These are phyloP conservation scores for Hetaerina titia DNA, from an alignment of 2,888 invertebrate genomes.

Conservation along the genomic window DNA sequence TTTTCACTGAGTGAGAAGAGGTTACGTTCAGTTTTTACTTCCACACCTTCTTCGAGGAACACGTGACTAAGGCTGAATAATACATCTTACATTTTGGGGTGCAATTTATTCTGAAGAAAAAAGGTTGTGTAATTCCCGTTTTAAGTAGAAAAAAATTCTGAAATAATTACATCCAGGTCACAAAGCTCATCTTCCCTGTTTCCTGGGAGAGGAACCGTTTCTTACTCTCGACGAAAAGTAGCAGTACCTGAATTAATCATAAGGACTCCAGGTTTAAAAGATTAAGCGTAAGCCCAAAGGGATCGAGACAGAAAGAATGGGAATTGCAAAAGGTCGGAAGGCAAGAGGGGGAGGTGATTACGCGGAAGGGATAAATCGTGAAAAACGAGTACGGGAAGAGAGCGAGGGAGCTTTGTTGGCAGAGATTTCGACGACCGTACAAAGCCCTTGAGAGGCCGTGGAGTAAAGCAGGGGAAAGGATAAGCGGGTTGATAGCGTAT, in stretches of 20 bases:
- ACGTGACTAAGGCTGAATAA: neutral
- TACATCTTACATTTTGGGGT: neutral
- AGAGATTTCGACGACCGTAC: conserved; percentile 28
- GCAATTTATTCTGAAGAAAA: neutral
- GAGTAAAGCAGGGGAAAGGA: too few species aligned
- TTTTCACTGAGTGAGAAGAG: neutral
- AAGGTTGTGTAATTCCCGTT: neutral
- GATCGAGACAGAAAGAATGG: neutral
- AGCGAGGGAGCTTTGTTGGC: neutral
- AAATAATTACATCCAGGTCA: conserved; percentile 47
- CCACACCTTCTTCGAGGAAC: neutral
- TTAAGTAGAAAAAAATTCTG: neutral
- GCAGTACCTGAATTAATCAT: conserved; percentile 13
- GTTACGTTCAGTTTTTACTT: neutral
- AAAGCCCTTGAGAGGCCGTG: neutral
- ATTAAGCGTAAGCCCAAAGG: neutral
- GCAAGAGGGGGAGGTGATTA: neutral
- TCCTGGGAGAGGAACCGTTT: neutral
- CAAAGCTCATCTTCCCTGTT: neutral
- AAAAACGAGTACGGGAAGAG: neutral
- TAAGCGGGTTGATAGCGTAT: too few species aligned
- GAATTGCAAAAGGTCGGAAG: neutral
- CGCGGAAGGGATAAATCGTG: neutral
- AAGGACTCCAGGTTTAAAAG: neutral
- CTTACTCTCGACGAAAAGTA: neutral